phyloP scores from a whole-genome alignment of 2,113 vertebrate genomes.

The Tamias sibiricus region DNA sequence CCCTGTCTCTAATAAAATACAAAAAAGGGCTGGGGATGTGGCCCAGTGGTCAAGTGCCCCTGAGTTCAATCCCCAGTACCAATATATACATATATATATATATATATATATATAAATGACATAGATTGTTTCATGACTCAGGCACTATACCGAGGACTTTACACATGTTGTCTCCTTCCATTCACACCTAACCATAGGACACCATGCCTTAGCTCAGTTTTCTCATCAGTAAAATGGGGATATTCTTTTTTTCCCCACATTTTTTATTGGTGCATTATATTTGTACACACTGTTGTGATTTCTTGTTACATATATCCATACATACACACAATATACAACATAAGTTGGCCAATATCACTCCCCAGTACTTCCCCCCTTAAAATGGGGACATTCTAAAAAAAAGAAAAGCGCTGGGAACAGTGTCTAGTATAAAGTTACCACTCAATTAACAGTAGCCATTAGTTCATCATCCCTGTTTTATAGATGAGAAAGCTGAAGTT shows the following conservation, averaged over 20 bases:
- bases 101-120: background rate
- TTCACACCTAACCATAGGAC: background rate
- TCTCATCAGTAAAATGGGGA: background rate
- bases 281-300: no score
- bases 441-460: background rate
- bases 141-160: background rate
- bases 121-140: background rate
- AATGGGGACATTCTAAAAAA: background rate
- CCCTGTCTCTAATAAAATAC: no score
- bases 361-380: background rate
- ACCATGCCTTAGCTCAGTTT: background rate
- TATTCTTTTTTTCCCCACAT: background rate
- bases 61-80: no score
- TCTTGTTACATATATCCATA: no score
- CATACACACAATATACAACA: no score
- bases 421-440: background rate
- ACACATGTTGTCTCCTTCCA: background rate
- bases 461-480: background rate
- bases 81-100: no score
- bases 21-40: no score
- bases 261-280: no score
- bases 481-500: background rate
- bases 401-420: background rate
- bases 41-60: no score
- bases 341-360: no score